Conservation (phyloP, 2,888 invertebrate genomes). For the Chymomyza amoena region DNA sequence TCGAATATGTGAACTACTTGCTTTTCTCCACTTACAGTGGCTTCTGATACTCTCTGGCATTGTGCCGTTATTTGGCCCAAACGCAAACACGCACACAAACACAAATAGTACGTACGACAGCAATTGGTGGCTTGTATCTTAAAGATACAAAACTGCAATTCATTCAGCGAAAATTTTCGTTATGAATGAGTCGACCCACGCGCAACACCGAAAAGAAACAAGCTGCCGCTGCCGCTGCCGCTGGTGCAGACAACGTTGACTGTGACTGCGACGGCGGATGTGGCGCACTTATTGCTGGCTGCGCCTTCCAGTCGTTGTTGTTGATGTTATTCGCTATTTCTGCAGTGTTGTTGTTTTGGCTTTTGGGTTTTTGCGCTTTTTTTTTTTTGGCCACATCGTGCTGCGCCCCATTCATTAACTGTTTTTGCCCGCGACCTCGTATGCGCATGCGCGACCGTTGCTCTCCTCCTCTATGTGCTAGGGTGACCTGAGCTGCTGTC, state of each 20-base stretch:
- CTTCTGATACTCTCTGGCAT: constrained; percentile 21
- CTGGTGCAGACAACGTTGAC: constrained; percentile 41
- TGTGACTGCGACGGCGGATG: constrained; percentile 58
- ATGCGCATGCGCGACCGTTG: constrained; percentile 30
- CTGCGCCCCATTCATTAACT: constrained; percentile 59
- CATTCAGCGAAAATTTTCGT: constrained; percentile 56
- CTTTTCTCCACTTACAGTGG: constrained; percentile 6
- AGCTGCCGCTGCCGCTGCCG: constrained; percentile 28
- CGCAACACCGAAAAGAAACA: constrained; percentile 37
- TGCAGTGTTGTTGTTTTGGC: background rate
- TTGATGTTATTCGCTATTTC: background rate
- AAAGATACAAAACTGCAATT: constrained; percentile 58
- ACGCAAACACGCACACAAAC: background rate
- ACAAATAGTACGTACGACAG: background rate
- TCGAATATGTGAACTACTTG: constrained; percentile 34
- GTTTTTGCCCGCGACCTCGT: constrained; percentile 21
- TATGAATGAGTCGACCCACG: constrained; percentile 70
- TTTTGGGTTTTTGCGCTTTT: background rate
- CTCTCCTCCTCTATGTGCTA: background rate
- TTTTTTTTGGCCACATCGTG: constrained; percentile 21
- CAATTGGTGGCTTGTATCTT: constrained; percentile 22
- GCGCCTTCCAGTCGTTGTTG: constrained; percentile 17
- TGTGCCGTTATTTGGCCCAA: constrained; percentile 61
- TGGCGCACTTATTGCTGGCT: constrained; percentile 10
- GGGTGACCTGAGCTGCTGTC: constrained; percentile 40